Percentiles rank a stretch among this genome's conserved stretches.
These are phyloP conservation scores for Limnephilus marmoratus DNA, from an alignment of 2,888 invertebrate genomes.

Conservation along the genomic window DNA sequence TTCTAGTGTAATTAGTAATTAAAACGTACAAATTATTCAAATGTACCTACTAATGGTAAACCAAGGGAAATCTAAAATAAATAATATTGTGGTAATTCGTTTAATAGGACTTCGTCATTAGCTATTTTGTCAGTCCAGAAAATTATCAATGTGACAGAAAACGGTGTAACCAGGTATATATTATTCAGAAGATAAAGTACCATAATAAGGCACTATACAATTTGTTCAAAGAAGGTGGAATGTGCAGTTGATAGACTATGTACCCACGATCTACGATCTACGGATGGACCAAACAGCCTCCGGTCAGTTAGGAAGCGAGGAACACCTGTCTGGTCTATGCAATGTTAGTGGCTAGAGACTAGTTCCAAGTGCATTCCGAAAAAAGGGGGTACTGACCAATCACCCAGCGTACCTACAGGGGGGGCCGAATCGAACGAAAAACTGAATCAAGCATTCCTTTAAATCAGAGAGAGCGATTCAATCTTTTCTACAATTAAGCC, in stretches of 20 bases:
- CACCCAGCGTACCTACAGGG: background rate
- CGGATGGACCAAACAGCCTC: slow-evolving; percentile 39
- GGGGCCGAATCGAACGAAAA: background rate
- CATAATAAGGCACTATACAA: background rate
- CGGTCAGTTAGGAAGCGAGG: background rate
- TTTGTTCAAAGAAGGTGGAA: background rate
- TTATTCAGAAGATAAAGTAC: background rate
- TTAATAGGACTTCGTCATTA: background rate
- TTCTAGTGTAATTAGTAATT: too few relatives aligned
- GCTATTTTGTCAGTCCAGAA: background rate
- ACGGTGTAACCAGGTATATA: background rate
- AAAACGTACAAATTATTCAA: too few relatives aligned
- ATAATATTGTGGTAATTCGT: background rate
- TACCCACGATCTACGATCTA: background rate
- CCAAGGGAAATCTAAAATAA: too few relatives aligned
- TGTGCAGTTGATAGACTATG: background rate
- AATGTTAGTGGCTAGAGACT: background rate
- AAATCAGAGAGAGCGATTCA: background rate
- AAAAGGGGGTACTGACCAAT: background rate
- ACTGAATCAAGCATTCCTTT: background rate
- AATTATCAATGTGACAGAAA: background rate
- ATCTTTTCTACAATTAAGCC: background rate
- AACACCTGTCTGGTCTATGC: slow-evolving; percentile 20
- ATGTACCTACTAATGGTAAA: too few relatives aligned
- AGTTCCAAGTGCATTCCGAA: background rate